Evolutionary conservation across 2,113 vertebrate genomes (phyloP), one percentile per base, ranked within the genome.

Genomic region (Phainopepla nitens): DNA sequence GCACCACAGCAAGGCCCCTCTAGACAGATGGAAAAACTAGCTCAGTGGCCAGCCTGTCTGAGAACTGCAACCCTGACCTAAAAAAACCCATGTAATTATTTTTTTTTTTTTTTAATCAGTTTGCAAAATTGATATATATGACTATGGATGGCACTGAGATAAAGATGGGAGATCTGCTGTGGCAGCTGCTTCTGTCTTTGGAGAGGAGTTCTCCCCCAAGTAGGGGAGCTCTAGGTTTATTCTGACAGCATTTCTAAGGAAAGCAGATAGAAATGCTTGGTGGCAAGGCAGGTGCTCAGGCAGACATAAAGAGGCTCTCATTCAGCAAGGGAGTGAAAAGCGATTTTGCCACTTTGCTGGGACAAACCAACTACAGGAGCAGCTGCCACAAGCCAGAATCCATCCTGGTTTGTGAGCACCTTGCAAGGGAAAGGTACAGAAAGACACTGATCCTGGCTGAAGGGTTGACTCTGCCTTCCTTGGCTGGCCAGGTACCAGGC

Each of bases 1-100:
- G 92, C 93, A 94, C 75, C 68, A 90, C 78, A 92, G 93, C 82
- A 93, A 92, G 92, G 76, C 49, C 49, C 44, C 49, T 71, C 56
- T 1, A 18, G 71, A 53, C 82, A 88, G 71, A 69, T 24, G 47
- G 78, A 61, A 54, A 76, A 85, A 42, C 10, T 8, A 56, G 11
- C 68, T 81, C 58, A 57, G 41, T 3, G 16, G 13, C 45, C 60
- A 84, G 70, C 8, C 49, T 56, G 72, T 16, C 64, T 84, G 68
- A 58, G 29, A 90, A 39, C 7, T 51, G 65, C 61, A 42, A 20
- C 15, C 11, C 29, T 72, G 70, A 28, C 57, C 49, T 53, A 47
- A 89, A 94, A 94, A 73, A 47, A 0, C 7, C 8, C 20, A n/a
- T 21, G 29, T 16, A 49, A 33, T 41, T 56, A 0, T 57, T 23